A percentile compares a stretch with the other conserved stretches of the same genome.
These are phyloP conservation scores for Periophthalmodon schlosseri DNA, from an alignment of 2,113 vertebrate genomes.

Conservation along the genomic window DNA sequence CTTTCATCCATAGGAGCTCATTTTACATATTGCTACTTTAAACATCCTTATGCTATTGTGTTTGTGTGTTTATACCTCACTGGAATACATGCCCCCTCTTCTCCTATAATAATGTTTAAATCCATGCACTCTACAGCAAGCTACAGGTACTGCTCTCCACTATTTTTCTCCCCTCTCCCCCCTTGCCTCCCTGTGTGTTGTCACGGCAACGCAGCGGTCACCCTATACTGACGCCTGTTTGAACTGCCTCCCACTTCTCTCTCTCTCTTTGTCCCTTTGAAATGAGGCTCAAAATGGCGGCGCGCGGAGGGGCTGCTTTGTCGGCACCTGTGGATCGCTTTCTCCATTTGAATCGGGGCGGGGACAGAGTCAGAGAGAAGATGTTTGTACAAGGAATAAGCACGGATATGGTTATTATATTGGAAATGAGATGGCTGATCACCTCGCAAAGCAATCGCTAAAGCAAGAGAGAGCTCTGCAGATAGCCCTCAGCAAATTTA, in stretches of 20 bases:
- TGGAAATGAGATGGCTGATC: no score
- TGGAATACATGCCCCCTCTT: not conserved
- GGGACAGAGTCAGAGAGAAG: no score
- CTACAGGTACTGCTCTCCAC: not conserved
- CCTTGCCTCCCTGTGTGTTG: conserved; percentile 61
- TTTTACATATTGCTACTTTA: no score
- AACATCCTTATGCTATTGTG: no score
- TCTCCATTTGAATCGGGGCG: not conserved
- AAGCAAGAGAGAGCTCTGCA: no score
- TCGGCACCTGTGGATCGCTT: not conserved
- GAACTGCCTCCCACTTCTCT: not conserved
- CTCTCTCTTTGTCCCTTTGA: conserved; percentile 1
- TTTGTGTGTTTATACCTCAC: no score
- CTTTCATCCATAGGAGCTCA: no score
- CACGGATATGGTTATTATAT: no score
- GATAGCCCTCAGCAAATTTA: no score
- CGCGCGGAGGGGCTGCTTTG: not conserved
- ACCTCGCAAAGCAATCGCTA: no score
- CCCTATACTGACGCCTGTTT: conserved; percentile 68
- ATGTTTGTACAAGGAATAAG: no score
- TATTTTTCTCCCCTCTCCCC: not conserved
- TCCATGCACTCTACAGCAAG: not conserved
- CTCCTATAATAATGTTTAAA: not conserved
- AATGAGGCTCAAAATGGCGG: not conserved
- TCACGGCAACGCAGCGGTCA: conserved; percentile 72